Percentiles rank a stretch among this genome's conserved stretches.
Evolutionary conservation across 2,797 vertebrate genomes (phyloP).

Genomic region (Calcarius lapponicus): DNA sequence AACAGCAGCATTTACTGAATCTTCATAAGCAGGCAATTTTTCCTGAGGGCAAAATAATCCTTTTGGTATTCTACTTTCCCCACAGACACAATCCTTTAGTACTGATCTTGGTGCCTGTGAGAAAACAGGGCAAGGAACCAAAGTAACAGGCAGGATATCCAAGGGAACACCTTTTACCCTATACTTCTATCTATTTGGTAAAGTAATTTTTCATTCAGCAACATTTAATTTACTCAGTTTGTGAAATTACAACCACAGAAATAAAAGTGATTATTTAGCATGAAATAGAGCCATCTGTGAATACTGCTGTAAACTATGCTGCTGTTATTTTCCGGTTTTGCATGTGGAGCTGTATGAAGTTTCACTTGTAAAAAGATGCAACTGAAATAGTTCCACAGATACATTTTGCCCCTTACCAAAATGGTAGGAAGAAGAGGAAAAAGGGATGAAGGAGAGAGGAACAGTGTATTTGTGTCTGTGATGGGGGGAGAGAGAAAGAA

Average conservation of each 20-base stretch:
- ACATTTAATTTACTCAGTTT: background rate
- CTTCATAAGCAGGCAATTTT: background rate
- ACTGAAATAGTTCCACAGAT: background rate
- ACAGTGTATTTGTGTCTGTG: background rate
- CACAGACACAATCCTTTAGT: background rate
- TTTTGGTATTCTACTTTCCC: background rate
- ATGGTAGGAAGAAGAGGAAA: background rate
- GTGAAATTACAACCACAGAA: slow-evolving; percentile 10
- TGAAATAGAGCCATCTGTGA: background rate
- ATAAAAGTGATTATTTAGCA: background rate
- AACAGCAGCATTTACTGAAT: slow-evolving; percentile 23
- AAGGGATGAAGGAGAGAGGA: background rate
- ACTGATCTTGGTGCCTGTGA: background rate
- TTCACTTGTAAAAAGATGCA: slow-evolving; percentile 35
- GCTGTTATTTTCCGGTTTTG: slow-evolving; percentile 20
- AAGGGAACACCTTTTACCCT: background rate
- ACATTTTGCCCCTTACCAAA: slow-evolving; percentile 28
- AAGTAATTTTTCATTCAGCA: background rate
- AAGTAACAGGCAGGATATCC: background rate
- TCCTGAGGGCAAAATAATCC: background rate
- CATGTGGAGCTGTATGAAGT: background rate
- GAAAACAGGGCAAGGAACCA: background rate
- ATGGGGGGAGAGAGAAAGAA: background rate
- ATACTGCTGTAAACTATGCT: background rate
- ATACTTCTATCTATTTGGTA: background rate